phyloP scores from a whole-genome alignment of 2,797 vertebrate genomes.

The Sebastes vulpes region DNA sequence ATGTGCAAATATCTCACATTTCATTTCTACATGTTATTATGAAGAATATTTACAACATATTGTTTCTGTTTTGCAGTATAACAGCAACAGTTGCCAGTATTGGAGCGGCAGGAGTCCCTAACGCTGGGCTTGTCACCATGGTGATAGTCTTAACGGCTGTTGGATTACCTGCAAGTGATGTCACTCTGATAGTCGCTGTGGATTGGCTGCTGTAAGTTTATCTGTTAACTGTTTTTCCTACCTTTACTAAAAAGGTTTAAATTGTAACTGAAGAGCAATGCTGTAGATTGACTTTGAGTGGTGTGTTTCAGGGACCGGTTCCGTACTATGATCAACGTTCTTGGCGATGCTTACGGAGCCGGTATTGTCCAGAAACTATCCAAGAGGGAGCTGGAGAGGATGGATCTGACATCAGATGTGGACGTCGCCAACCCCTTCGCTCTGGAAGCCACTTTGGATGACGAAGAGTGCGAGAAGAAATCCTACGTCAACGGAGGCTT shows the following conservation, averaged over 20 bases:
- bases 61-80: conserved; percentile 83
- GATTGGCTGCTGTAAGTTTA: conserved; percentile 98
- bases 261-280: background rate
- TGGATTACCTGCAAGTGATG: conserved; percentile 93
- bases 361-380: conserved; percentile 96
- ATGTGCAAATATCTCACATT: background rate
- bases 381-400: conserved; percentile 92
- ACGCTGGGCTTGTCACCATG: conserved; percentile 98
- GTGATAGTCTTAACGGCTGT: conserved; percentile 97
- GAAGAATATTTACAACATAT: background rate
- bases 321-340: conserved; percentile 97
- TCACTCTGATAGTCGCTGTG: conserved; percentile 97
- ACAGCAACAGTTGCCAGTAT: conserved; percentile 97
- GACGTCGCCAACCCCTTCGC: conserved; percentile 96
- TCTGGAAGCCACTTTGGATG: conserved; percentile 89
- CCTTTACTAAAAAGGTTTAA: background rate
- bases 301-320: conserved; percentile 91
- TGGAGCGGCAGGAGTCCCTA: conserved; percentile 96
- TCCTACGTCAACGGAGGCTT: conserved; percentile 97
- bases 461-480: conserved; percentile 92
- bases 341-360: conserved; percentile 95
- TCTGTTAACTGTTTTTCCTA: background rate
- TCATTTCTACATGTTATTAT: background rate
- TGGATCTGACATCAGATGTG: conserved; percentile 91
- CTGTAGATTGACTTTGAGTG: background rate